These are phyloP conservation scores for Toxotes lorentzi DNA, from an alignment of 2,797 vertebrate species.

Conservation along the genomic window DNA sequence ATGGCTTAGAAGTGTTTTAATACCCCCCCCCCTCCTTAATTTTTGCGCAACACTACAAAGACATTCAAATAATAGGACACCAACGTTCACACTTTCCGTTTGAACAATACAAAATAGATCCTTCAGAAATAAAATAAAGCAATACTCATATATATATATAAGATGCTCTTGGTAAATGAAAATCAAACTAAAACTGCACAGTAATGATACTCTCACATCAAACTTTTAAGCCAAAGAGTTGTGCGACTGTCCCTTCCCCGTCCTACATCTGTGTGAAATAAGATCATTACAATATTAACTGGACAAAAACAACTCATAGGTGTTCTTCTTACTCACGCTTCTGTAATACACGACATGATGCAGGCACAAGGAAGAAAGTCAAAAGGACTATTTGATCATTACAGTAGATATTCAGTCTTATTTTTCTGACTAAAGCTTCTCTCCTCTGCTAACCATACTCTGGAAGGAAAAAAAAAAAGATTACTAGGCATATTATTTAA, in stretches of 20 bases:
- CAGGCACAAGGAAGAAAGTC: slow-evolving; percentile 81
- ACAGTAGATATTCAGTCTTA: slow-evolving; percentile 72
- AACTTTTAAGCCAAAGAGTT: slow-evolving; percentile 61
- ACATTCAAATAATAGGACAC: slow-evolving; percentile 75
- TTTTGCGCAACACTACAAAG: slow-evolving; percentile 74
- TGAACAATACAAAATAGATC: slow-evolving; percentile 63
- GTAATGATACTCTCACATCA: slow-evolving; percentile 39
- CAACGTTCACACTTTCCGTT: slow-evolving; percentile 55
- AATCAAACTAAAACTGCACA: slow-evolving; percentile 65
- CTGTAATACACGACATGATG: slow-evolving; percentile 67
- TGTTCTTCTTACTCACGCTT: slow-evolving; percentile 58
- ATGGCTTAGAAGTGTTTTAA: slow-evolving; percentile 70
- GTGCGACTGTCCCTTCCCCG: slow-evolving; percentile 57
- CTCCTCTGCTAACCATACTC: slow-evolving; percentile 45
- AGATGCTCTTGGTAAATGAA: slow-evolving; percentile 57
- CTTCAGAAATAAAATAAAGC: slow-evolving; percentile 69
- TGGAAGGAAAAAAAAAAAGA: slow-evolving; percentile 67
- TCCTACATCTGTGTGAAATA: slow-evolving; percentile 45
- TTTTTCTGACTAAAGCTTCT: slow-evolving; percentile 56
- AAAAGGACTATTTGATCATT: slow-evolving; percentile 56
- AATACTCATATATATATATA: slow-evolving; percentile 49
- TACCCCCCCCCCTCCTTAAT: slow-evolving; percentile 59
- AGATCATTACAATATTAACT: slow-evolving; percentile 58
- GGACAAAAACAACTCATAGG: slow-evolving; percentile 61
- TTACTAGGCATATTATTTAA: slow-evolving; percentile 64